Evolutionary conservation across 2,888 invertebrate genomes (phyloP), one percentile per base, ranked within the genome.

Genomic region (Xylota segnis): DNA sequence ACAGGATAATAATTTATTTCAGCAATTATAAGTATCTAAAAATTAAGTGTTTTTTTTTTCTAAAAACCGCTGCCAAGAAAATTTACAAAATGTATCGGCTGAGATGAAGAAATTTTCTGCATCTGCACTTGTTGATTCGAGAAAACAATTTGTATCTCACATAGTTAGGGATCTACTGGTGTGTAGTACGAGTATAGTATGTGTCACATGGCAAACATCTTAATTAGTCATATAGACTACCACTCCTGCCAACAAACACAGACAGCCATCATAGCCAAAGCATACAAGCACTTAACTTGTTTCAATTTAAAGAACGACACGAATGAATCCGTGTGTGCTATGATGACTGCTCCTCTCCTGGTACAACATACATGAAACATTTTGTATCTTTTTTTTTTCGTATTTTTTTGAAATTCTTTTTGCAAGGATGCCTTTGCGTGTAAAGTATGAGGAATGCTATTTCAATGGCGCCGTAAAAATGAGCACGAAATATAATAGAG

Each of bases 141-240:
- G n/a, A 27, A 63, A n/a, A 63, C 16, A 52, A 72, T 14, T 34
- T 56, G 5, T 16, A 34, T 16, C 32, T 37, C 27, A 10, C 29
- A 6, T 12, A 50, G 16, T 9, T n/a, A 45, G 37, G n/a, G 23
- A 37, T 16, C 23, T 37, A 74, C 32, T n/a, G 32, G 9, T 14
- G 56, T 9, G 14, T 3, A 2, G 23, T 23, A 54, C 54, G n/a
- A n/a, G n/a, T n/a, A n/a, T n/a, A n/a, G n/a, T n/a, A n/a, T 54
- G 18, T 65, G 29, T 16, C 56, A 43, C 37, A 76, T 65, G 68
- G 29, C 40, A 58, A 76, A 76, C 50, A 75, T 70, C 66, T 75
- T 70, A 82, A 82, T 82, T 82, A 82, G 70, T 76, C 82, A 82
- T 63, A 59, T 14, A 29, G 63, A 71, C 40, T 16, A 61, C 59